These are phyloP conservation scores for Meloidogyne floridensis DNA, from an alignment of 1,140 invertebrate genomes.

Conservation along the genomic window DNA sequence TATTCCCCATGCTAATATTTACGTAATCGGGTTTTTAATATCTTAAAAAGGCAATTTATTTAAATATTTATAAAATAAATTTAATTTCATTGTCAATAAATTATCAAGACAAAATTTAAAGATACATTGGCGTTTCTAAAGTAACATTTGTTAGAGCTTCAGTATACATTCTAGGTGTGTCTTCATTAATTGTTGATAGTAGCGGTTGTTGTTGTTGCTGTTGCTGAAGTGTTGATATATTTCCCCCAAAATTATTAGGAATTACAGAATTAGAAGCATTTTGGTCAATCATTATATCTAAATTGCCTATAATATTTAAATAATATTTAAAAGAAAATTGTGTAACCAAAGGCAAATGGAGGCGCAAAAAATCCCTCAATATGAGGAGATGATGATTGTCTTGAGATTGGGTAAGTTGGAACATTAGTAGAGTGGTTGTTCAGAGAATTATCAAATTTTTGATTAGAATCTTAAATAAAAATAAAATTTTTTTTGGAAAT, in stretches of 20 bases:
- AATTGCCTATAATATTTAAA: constrained; percentile 10
- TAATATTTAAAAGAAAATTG: neutral
- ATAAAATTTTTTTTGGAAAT: too few relatives aligned
- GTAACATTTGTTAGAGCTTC: constrained; percentile 10
- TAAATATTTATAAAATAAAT: too few relatives aligned
- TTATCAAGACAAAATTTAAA: neutral
- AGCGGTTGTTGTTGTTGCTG: neutral
- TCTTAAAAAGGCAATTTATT: too few relatives aligned
- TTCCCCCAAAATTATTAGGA: neutral
- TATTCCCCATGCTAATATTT: too few relatives aligned
- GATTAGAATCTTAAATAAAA: neutral
- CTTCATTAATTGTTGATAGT: constrained; percentile 30
- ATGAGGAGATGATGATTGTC: neutral
- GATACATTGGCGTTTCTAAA: neutral
- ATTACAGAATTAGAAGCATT: neutral
- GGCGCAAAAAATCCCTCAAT: constrained; percentile 31
- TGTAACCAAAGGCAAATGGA: constrained; percentile 28
- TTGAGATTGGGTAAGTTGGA: neutral
- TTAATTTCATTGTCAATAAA: too few relatives aligned
- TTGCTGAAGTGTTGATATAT: neutral
- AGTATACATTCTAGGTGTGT: constrained; percentile 27
- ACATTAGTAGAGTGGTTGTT: neutral
- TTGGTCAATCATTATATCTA: constrained; percentile 20
- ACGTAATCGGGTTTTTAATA: too few relatives aligned
- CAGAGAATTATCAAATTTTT: neutral